Base-by-base conservation (phyloP, 2,113 vertebrate genomes). In the Ursus arctos region DNA sequence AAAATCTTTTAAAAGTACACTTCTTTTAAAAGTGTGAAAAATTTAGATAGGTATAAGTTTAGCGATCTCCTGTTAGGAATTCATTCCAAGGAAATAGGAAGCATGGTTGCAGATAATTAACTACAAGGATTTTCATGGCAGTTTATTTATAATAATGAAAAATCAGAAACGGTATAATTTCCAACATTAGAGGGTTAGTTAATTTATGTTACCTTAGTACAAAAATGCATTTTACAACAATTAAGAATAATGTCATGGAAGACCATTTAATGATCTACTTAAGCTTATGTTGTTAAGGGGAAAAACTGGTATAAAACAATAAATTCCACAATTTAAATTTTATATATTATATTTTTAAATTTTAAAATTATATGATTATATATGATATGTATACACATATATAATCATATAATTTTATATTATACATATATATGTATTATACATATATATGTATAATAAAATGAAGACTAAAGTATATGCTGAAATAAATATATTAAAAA, bases 81-180 rank as follows among this genome's bases (percentile, higher is more conserved):
- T 81, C 86, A 26, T 71, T 22, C 15, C 88, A 86, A 91, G 87
- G 80, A 96, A 76, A 95, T 90, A 90, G 81, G 59, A 49, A 93
- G 8, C 55, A 10, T 49, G 28, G 59, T 74, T 94, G 11, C 24
- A 95, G 93, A 81, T 84, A 91, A 91, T 93, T 94, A 88, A 77
- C 28, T 89, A 53, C 15, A 93, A 47, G 11, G 21, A 49, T 93
- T 93, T 96, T 91, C 33, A 28, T 74, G 85, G 14, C 0, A 19
- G 31, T 31, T 82, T 89, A 67, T 95, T 92, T 95, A 83, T 83
- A 76, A 93, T 61, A 95, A 84, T 61, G 88, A 88, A 95, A 95
- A 96, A 28, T 43, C 51, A 94, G 43, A 89, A 80, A 24, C n/a
- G 84, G 22, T 91, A 71, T 81, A 94, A 71, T 83, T 87, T 69